Evolutionary conservation across 2,113 vertebrate species (phyloP).

Genomic region (zebrafish (Danio rerio)): DNA sequence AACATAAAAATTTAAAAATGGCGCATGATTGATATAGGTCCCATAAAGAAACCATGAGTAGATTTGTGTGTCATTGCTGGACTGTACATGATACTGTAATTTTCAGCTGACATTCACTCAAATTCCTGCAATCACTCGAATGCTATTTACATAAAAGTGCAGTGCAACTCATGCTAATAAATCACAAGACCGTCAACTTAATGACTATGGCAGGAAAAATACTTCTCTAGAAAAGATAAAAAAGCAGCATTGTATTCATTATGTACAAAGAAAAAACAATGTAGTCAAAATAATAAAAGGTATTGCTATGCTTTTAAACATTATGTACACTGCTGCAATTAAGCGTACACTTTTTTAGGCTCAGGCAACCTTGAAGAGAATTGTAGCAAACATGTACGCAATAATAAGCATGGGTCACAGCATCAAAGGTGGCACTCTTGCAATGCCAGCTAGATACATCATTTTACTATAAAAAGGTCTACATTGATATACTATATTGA

Average conservation of each 20-base stretch:
- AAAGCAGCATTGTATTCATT: slow-evolving; percentile 71
- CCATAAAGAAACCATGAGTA: background rate
- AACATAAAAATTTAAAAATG: background rate
- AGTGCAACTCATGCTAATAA: slow-evolving; percentile 62
- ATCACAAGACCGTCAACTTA: slow-evolving; percentile 57
- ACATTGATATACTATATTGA: slow-evolving; percentile 31
- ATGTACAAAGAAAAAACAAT: slow-evolving; percentile 66
- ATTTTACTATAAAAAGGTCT: slow-evolving; percentile 60
- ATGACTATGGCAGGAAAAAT: slow-evolving; percentile 75
- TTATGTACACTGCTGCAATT: slow-evolving; percentile 74
- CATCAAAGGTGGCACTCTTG: slow-evolving; percentile 64
- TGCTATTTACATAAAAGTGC: slow-evolving; percentile 57
- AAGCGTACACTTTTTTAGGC: slow-evolving; percentile 41
- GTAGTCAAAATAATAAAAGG: slow-evolving; percentile 70
- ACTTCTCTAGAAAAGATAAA: slow-evolving; percentile 76
- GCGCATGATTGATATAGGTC: background rate
- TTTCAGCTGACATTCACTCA: slow-evolving; percentile 21
- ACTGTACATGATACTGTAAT: slow-evolving; percentile 2
- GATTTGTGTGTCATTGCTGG: background rate
- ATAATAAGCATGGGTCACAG: slow-evolving; percentile 63
- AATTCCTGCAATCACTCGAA: slow-evolving; percentile 59
- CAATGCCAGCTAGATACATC: slow-evolving; percentile 69
- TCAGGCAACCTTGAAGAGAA: slow-evolving; percentile 62
- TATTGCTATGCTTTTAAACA: slow-evolving; percentile 69
- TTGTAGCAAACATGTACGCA: slow-evolving; percentile 62